Conservation (phyloP, 2,797 vertebrate species). For the Betta splendens region DNA sequence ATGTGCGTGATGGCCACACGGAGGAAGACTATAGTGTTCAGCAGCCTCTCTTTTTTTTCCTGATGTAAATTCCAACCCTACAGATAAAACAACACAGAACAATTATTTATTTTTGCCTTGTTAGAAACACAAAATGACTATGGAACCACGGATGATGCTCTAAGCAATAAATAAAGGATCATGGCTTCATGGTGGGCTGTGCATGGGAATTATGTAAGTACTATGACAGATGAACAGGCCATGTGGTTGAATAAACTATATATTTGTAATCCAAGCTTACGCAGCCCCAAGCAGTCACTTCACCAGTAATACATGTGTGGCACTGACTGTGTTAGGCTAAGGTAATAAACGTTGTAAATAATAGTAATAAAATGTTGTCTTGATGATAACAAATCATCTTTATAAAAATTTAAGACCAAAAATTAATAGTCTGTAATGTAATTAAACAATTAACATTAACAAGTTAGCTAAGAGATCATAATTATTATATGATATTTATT, state of each 20-base stretch:
- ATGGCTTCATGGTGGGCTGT: conserved; percentile 21
- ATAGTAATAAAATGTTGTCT: not conserved
- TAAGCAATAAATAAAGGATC: conserved; percentile 24
- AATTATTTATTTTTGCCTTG: conserved; percentile 13
- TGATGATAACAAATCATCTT: too few species aligned
- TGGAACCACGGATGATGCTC: conserved; percentile 6
- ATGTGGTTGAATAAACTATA: conserved; percentile 73
- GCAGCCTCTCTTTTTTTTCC: conserved; percentile 71
- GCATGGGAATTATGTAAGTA: conserved; percentile 42
- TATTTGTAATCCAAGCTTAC: conserved; percentile 75
- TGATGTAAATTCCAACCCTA: conserved; percentile 67
- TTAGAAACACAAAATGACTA: not conserved
- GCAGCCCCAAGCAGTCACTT: conserved; percentile 52
- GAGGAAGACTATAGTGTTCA: conserved; percentile 60
- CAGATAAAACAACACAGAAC: conserved; percentile 13
- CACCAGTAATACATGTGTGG: conserved; percentile 28
- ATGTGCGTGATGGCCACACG: conserved; percentile 34
- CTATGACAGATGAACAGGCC: conserved; percentile 43
- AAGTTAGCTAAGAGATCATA: too few species aligned
- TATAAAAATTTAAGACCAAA: not conserved
- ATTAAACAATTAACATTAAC: too few species aligned
- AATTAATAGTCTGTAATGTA: not conserved
- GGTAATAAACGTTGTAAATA: conserved; percentile 9
- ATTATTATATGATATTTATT: too few species aligned
- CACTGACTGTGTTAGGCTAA: conserved; percentile 13